Evolutionary conservation across 2,888 invertebrate genomes (phyloP).

Genomic region (Salticus scenicus): DNA sequence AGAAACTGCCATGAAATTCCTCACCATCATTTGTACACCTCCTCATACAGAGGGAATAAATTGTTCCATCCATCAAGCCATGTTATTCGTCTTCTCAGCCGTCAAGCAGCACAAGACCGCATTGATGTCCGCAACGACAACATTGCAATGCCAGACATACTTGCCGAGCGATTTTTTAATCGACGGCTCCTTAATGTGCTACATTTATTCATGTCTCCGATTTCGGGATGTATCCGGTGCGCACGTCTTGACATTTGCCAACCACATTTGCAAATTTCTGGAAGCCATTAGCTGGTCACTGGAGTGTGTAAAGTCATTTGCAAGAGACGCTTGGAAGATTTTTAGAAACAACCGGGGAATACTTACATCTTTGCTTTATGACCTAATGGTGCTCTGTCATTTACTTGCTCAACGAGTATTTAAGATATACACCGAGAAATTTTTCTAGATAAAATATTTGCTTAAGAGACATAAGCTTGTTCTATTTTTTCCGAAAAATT

Average conservation of each 20-base stretch:
- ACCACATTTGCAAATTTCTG: constrained; percentile 51
- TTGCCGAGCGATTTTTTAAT: constrained; percentile 53
- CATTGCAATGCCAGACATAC: constrained; percentile 64
- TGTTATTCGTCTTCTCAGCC: constrained; percentile 36
- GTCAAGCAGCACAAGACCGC: constrained; percentile 46
- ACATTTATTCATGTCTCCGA: constrained; percentile 65
- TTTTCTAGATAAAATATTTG: background rate
- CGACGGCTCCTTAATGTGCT: constrained; percentile 60
- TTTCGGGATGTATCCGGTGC: constrained; percentile 54
- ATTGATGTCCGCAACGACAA: constrained; percentile 63
- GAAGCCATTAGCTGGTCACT: constrained; percentile 67
- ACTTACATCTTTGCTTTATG: background rate
- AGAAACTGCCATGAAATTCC: background rate
- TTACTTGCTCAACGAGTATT: background rate
- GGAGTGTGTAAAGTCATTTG: constrained; percentile 36
- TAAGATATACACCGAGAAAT: background rate
- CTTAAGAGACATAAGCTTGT: too few species aligned
- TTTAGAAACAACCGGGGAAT: background rate
- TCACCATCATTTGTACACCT: background rate
- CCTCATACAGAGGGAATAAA: constrained; percentile 11
- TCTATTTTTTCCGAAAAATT: too few species aligned
- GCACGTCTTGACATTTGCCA: constrained; percentile 58
- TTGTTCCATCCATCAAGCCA: constrained; percentile 52
- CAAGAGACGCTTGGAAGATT: background rate
- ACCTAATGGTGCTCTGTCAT: background rate